Evolutionary conservation across 2,888 invertebrate species (phyloP).

Genomic region (Heliconius hortense): DNA sequence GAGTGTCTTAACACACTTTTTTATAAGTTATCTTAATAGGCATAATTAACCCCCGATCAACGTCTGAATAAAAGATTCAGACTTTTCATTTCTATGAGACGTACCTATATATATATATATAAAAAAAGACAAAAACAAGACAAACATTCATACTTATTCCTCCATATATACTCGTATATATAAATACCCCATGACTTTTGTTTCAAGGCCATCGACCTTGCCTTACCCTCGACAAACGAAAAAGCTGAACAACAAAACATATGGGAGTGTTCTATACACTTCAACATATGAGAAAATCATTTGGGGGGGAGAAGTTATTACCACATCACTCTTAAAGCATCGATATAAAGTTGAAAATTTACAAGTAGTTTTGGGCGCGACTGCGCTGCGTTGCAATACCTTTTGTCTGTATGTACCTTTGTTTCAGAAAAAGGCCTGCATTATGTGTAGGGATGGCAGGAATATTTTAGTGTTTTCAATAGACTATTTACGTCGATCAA

Average conservation of each 20-base stretch:
- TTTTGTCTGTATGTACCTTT: constrained; percentile 41
- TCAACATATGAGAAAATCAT: constrained; percentile 42
- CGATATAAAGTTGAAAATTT: constrained; percentile 38
- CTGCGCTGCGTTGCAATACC: background rate
- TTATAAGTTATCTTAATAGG: no score
- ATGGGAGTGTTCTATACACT: constrained; percentile 45
- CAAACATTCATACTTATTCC: constrained; percentile 6
- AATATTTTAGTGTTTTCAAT: constrained; percentile 40
- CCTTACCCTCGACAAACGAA: constrained; percentile 33
- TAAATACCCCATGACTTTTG: constrained; percentile 13
- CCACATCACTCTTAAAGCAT: constrained; percentile 31
- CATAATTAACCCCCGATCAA: no score
- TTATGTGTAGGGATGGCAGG: constrained; percentile 21
- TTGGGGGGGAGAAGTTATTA: constrained; percentile 13
- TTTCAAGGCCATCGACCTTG: constrained; percentile 40
- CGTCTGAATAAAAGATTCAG: background rate
- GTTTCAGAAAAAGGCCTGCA: constrained; percentile 34
- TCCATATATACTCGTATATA: background rate
- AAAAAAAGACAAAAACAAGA: background rate
- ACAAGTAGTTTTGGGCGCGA: constrained; percentile 22
- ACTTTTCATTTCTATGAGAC: background rate
- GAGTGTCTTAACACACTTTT: no score
- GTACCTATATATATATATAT: background rate
- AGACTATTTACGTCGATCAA: constrained; percentile 33
- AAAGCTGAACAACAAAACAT: constrained; percentile 44